phyloP scores from a whole-genome alignment of 2,797 vertebrate genomes.

The Cyclopterus lumpus region DNA sequence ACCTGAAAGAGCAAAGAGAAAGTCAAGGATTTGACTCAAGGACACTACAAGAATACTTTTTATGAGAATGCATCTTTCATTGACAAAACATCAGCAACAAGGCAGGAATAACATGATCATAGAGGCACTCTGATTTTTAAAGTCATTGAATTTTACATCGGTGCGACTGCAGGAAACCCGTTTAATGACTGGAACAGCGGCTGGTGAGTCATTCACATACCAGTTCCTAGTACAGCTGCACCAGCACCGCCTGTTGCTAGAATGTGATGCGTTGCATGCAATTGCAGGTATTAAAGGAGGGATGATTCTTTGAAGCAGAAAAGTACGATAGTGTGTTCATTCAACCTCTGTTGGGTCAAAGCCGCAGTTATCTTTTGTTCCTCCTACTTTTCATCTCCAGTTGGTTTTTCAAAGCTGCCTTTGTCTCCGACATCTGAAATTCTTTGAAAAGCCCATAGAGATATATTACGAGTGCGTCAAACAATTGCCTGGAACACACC shows the following conservation, averaged over 20 bases:
- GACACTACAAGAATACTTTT: neutral
- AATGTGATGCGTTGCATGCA: neutral
- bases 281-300: neutral
- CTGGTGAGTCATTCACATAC: constrained; percentile 27
- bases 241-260: neutral
- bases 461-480: neutral
- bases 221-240: neutral
- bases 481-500: neutral
- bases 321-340: neutral
- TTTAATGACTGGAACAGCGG: constrained; percentile 17
- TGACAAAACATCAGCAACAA: constrained; percentile 2
- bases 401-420: neutral
- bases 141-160: neutral
- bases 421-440: neutral
- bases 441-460: too few relatives aligned
- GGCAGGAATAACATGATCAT: neutral
- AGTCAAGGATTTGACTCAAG: neutral
- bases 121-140: neutral
- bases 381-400: neutral
- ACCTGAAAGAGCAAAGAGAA: neutral
- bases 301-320: neutral
- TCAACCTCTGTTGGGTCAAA: neutral
- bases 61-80: neutral
- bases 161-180: constrained; percentile 28
- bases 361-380: neutral